Percentiles rank a stretch among this genome's conserved stretches.
These are phyloP conservation scores for Scophthalmus maximus DNA, from an alignment of 2,113 vertebrate species.

Conservation along the genomic window DNA sequence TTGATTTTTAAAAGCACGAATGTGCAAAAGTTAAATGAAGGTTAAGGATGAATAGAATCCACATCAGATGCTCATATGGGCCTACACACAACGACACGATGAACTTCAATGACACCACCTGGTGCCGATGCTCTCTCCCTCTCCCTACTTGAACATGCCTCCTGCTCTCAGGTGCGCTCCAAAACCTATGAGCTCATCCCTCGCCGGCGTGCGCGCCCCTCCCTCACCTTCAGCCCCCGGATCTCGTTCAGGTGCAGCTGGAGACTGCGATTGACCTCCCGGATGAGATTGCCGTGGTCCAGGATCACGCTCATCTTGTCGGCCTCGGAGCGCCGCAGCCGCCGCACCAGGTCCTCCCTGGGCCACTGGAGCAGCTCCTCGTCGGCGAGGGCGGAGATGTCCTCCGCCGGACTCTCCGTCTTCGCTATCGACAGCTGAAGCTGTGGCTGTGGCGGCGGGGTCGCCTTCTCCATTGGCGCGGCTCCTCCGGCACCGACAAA, in stretches of 20 bases:
- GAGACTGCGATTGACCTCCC: conserved; percentile 97
- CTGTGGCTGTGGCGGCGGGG: conserved; percentile 75
- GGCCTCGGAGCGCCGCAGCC: conserved; percentile 92
- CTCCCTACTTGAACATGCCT: conserved; percentile 27
- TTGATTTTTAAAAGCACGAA: rapidly evolving
- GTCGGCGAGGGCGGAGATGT: conserved; percentile 92
- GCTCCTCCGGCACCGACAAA: conserved; percentile 70
- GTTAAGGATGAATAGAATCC: neutral
- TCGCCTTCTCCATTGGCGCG: conserved; percentile 80
- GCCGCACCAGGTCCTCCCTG: conserved; percentile 94
- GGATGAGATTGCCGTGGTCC: conserved; percentile 98
- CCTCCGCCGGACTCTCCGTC: conserved; percentile 86
- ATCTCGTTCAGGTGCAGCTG: conserved; percentile 98
- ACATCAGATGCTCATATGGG: conserved; percentile 11
- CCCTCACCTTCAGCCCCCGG: conserved; percentile 95
- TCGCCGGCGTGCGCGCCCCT: conserved; percentile 45
- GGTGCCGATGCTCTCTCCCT: conserved; percentile 18
- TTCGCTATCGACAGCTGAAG: conserved; percentile 83
- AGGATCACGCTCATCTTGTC: conserved; percentile 99
- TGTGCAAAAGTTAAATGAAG: conserved; percentile 13
- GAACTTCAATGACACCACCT: conserved; percentile 50
- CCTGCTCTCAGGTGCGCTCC: conserved; percentile 71
- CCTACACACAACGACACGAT: conserved; percentile 8
- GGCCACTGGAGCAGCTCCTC: conserved; percentile 96
- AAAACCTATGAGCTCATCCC: conserved; percentile 80